phyloP scores from a whole-genome alignment of 2,888 invertebrate species.

The Eupithecia tripunctaria region DNA sequence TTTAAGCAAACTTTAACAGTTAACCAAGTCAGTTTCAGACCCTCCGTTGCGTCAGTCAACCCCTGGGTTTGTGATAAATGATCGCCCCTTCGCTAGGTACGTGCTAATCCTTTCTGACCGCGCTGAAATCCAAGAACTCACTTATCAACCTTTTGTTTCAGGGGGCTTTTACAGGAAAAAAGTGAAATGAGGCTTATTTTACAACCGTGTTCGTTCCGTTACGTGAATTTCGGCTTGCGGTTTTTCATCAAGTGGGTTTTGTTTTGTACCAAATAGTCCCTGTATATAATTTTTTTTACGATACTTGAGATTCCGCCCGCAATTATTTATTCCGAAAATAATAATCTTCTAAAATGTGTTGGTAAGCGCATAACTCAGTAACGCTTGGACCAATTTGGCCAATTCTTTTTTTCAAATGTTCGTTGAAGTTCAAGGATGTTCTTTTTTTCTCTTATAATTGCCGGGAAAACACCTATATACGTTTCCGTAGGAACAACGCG shows the following conservation, averaged over 20 bases:
- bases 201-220: background rate
- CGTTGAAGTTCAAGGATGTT: no score
- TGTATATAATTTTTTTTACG: background rate
- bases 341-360: no score
- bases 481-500: no score
- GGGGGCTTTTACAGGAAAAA: background rate
- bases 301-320: background rate
- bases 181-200: background rate
- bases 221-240: background rate
- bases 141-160: slow-evolving; percentile 14
- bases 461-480: no score
- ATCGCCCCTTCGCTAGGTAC: slow-evolving; percentile 1
- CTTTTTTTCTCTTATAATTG: no score
- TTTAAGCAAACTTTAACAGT: background rate
- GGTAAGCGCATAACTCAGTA: no score
- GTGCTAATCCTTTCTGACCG: slow-evolving; percentile 10
- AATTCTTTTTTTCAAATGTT: no score
- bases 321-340: no score
- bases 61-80: slow-evolving; percentile 4
- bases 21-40: background rate
- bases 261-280: background rate
- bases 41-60: background rate
- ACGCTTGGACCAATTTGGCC: no score
- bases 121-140: slow-evolving; percentile 8
- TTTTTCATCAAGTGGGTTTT: background rate